Conservation (phyloP, 2,888 invertebrate species). For the Hypomecis punctinalis region DNA sequence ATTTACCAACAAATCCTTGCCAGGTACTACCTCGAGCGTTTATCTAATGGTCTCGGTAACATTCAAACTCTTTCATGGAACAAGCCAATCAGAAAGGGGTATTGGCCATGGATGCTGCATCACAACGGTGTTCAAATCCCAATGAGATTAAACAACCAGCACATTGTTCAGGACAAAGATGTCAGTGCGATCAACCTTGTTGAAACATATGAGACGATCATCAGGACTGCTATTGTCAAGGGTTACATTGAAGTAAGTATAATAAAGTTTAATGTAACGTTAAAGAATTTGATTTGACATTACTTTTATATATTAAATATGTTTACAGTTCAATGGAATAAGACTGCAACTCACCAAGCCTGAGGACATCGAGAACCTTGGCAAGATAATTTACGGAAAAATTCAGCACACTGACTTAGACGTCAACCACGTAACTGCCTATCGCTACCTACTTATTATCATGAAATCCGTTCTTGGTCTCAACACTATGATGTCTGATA, state of each 20-base stretch:
- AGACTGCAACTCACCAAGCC: constrained; percentile 67
- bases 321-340: constrained; percentile 67
- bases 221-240: constrained; percentile 84
- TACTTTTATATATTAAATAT: constrained; percentile 11
- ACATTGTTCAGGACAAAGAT: constrained; percentile 62
- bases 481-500: constrained; percentile 64
- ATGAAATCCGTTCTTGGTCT: constrained; percentile 80
- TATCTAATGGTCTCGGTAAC: constrained; percentile 78
- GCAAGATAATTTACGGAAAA: constrained; percentile 79
- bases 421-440: constrained; percentile 70
- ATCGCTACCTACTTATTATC: constrained; percentile 85
- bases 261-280: background rate
- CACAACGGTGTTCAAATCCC: constrained; percentile 84
- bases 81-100: constrained; percentile 76
- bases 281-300: background rate
- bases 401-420: constrained; percentile 70
- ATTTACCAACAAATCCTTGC: constrained; percentile 88
- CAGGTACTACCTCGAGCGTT: constrained; percentile 83
- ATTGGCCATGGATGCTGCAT: constrained; percentile 83
- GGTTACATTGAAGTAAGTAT: constrained; percentile 77
- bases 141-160: constrained; percentile 76
- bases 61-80: constrained; percentile 76
- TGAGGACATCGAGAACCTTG: constrained; percentile 83
- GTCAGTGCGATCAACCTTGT: constrained; percentile 59
- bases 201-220: constrained; percentile 80